Percentiles rank a stretch among this genome's conserved stretches.
phyloP scores from a whole-genome alignment of 2,113 vertebrate genomes.

The Perca schrenkii region DNA sequence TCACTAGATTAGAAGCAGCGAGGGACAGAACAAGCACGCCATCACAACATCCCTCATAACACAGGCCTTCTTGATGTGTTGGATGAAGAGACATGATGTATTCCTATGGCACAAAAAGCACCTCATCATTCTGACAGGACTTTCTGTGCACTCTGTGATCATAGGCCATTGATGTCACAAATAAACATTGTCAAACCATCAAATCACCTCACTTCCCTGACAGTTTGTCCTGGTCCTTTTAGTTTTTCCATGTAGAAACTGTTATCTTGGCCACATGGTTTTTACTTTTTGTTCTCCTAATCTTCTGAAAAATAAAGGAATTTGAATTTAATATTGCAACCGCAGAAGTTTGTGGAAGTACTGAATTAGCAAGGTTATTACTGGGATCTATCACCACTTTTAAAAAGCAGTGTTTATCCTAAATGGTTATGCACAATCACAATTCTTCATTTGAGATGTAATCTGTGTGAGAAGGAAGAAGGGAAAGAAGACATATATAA shows the following conservation, averaged over 20 bases:
- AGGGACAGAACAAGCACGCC: conserved; percentile 20
- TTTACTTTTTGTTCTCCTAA: neutral
- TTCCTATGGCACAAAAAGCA: conserved; percentile 16
- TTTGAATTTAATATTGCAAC: conserved; percentile 8
- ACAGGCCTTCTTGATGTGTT: conserved; percentile 8
- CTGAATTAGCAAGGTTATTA: neutral
- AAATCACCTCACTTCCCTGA: conserved; percentile 11
- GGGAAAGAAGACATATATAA: neutral
- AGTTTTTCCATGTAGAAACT: conserved; percentile 23
- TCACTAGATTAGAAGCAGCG: conserved; percentile 44
- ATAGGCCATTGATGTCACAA: conserved; percentile 45
- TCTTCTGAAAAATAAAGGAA: neutral
- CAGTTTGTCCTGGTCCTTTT: conserved; percentile 9
- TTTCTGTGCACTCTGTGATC: conserved; percentile 45
- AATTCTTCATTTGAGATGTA: conserved; percentile 1
- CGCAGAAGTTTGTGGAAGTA: neutral
- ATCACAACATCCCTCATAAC: conserved; percentile 11
- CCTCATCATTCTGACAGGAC: conserved; percentile 30
- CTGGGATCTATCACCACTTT: neutral
- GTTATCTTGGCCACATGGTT: conserved; percentile 15
- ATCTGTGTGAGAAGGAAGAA: neutral
- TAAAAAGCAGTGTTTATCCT: conserved; percentile 3
- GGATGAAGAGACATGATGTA: conserved; percentile 31
- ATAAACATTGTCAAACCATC: conserved; percentile 62
- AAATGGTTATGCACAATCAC: neutral